phyloP scores from a whole-genome alignment of 2,113 vertebrate species.

The Colaptes auratus region DNA sequence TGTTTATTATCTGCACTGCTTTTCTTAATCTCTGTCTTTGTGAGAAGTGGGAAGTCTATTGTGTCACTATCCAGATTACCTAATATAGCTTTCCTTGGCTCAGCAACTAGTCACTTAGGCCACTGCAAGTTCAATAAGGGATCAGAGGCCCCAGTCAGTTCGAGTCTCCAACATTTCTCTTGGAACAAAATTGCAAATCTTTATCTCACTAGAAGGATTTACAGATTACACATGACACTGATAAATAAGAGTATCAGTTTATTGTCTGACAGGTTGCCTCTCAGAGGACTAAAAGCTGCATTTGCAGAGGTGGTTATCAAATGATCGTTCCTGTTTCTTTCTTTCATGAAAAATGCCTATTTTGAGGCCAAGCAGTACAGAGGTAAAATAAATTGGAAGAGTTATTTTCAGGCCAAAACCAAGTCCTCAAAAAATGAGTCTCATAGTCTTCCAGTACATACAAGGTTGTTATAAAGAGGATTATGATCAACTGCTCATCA shows the following conservation, averaged over 20 bases:
- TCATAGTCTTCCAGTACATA: not conserved
- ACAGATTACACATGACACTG: slow-evolving; percentile 14
- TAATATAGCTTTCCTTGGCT: not conserved
- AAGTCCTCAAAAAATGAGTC: not conserved
- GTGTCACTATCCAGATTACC: not conserved
- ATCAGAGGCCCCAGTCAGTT: not conserved
- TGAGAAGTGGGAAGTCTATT: slow-evolving; percentile 21
- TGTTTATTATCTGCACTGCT: not conserved
- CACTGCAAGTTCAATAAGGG: not conserved
- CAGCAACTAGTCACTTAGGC: not conserved
- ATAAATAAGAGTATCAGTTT: slow-evolving; percentile 35
- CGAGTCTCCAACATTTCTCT: not conserved
- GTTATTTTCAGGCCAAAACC: not conserved
- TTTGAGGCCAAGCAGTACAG: not conserved
- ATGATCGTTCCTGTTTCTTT: not conserved
- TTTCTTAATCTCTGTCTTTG: slow-evolving; percentile 29
- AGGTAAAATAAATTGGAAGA: slow-evolving; percentile 12
- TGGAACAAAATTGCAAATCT: slow-evolving; percentile 10
- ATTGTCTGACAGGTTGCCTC: slow-evolving; percentile 3
- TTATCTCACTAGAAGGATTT: slow-evolving; percentile 32
- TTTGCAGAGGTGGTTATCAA: slow-evolving; percentile 15
- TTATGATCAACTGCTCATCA: slow-evolving; percentile 32
- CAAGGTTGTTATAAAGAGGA: slow-evolving; percentile 42
- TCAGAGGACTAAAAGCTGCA: not conserved
- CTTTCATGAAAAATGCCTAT: not conserved